Conservation (phyloP, 2,888 invertebrate genomes). For the Caenorhabditis virilis region DNA sequence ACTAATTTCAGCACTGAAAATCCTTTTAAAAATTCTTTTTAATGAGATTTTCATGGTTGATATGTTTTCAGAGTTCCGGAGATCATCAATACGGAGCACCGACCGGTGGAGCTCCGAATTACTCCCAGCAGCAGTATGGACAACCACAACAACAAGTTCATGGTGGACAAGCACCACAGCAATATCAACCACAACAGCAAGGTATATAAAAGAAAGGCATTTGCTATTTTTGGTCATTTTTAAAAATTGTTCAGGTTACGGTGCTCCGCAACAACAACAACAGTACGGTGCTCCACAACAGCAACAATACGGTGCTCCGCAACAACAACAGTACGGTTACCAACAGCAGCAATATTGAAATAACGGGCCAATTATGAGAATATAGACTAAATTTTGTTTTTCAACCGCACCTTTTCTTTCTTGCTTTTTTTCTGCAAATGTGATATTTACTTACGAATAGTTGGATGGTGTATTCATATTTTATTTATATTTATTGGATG, state of each 20-base stretch:
- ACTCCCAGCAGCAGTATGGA: constrained; percentile 14
- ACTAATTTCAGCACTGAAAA: not conserved
- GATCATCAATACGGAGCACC: constrained; percentile 6
- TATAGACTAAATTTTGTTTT: too few relatives aligned
- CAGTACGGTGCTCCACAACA: not conserved
- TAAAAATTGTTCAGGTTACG: too few relatives aligned
- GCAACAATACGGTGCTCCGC: not conserved
- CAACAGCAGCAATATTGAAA: too few relatives aligned
- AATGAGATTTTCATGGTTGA: too few relatives aligned
- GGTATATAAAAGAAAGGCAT: not conserved
- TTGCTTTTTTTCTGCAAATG: too few relatives aligned
- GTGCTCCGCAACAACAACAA: not conserved
- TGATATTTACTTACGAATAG: too few relatives aligned
- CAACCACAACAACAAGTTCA: constrained; percentile 8
- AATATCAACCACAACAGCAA: not conserved
- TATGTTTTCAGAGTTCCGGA: constrained; percentile 15
- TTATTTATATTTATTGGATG: too few relatives aligned
- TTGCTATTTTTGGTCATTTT: not conserved
- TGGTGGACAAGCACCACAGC: not conserved
- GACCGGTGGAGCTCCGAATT: not conserved
- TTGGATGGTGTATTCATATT: too few relatives aligned
- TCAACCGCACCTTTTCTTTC: too few relatives aligned
- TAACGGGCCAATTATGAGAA: too few relatives aligned
- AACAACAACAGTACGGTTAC: not conserved
- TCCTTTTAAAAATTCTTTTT: too few relatives aligned